Evolutionary conservation across 2,113 vertebrate genomes (phyloP), one percentile per base, ranked within the genome.

Genomic region (Andinoacara biseriatus): DNA sequence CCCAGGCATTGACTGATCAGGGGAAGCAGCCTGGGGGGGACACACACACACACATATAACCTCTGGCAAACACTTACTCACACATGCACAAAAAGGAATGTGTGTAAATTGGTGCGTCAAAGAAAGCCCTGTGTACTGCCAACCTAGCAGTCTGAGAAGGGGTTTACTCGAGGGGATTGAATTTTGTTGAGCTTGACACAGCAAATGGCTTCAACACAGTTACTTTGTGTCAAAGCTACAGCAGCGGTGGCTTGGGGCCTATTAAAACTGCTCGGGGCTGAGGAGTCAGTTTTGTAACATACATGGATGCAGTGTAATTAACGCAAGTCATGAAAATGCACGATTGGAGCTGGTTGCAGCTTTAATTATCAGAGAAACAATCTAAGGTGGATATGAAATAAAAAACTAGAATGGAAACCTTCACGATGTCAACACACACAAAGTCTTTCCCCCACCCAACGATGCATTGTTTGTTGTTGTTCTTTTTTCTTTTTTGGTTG

Each of bases 161-260:
- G 85, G 84, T 86, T 90, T 80, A 87, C 92, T 88, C 80, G 3
- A 82, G 87, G 91, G 92, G 79, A 87, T 85, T 65, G 89, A 89
- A 83, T 92, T 93, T 89, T 90, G 89, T 91, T 58, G 78, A 90
- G 90, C 58, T 89, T 85, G 90, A 93, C 88, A 83, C 88, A 86
- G 90, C 85, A 86, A 92, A 92, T 82, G 59, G 65, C 81, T 91
- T 89, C 87, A 84, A 84, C 88, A 78, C 80, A 69, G 81, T 78
- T 86, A 87, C 89, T 90, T 90, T 89, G 85, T 92, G 87, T 90
- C 91, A 79, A 75, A 58, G 90, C 84, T 61, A 58, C 57, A 63
- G 62, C 59, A 24, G 60, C 76, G 81, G 86, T 75, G 83, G 83
- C 78, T 74, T 24, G 60, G 78, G 86, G 74, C 81, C 92, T 86